These are phyloP conservation scores for Sandelia bainsii DNA, from an alignment of 2,797 vertebrate genomes.

Conservation along the genomic window DNA sequence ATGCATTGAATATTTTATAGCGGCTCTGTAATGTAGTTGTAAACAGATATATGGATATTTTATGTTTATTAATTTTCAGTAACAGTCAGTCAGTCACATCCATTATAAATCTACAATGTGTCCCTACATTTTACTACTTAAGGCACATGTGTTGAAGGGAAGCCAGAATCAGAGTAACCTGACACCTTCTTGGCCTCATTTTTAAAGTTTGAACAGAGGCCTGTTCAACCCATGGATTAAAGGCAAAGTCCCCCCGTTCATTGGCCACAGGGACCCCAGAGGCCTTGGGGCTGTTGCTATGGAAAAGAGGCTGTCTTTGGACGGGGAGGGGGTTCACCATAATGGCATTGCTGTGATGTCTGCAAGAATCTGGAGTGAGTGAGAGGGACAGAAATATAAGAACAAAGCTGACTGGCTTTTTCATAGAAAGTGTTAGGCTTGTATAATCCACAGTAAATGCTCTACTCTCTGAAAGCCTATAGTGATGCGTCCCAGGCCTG, in stretches of 20 bases:
- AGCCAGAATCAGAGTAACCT: slow-evolving; percentile 66
- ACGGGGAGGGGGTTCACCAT: slow-evolving; percentile 48
- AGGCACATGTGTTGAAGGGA: slow-evolving; percentile 32
- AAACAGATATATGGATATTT: too few relatives aligned
- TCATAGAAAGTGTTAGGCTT: slow-evolving; percentile 46
- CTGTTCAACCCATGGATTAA: slow-evolving; percentile 68
- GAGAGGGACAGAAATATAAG: slow-evolving; percentile 37
- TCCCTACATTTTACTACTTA: slow-evolving; percentile 10
- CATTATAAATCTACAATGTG: not conserved
- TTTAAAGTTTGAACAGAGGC: slow-evolving; percentile 68
- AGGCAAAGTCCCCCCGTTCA: slow-evolving; percentile 72
- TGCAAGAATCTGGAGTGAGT: slow-evolving; percentile 33
- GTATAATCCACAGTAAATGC: slow-evolving; percentile 53
- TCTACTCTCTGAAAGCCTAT: slow-evolving; percentile 17
- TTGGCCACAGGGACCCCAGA: slow-evolving; percentile 69
- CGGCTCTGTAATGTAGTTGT: too few relatives aligned
- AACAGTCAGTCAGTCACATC: not conserved
- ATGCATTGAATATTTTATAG: not conserved
- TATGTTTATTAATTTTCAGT: not conserved
- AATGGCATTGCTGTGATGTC: slow-evolving; percentile 59
- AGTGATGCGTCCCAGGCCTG: slow-evolving; percentile 24
- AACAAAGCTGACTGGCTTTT: slow-evolving; percentile 43
- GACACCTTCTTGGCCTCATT: slow-evolving; percentile 68
- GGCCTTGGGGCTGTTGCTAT: slow-evolving; percentile 80
- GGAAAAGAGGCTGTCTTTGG: slow-evolving; percentile 67